These are phyloP conservation scores for Acanthornis magna DNA, from an alignment of 2,797 vertebrate species.

Conservation along the genomic window DNA sequence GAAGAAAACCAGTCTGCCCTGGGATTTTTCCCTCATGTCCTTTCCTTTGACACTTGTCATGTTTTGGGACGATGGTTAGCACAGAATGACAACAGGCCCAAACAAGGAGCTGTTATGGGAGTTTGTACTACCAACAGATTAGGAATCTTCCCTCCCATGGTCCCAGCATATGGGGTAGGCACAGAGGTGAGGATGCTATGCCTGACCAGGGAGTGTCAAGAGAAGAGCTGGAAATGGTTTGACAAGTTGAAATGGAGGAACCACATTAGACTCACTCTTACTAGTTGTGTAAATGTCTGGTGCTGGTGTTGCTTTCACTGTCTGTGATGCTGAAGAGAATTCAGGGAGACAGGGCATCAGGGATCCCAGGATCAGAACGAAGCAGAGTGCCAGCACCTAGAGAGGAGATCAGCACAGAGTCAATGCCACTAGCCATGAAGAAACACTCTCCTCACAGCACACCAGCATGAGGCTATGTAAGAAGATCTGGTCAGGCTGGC, in stretches of 20 bases:
- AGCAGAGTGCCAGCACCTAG: conserved; percentile 95
- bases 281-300: conserved; percentile 91
- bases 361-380: conserved; percentile 94
- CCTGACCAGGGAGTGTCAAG: fast-evolving
- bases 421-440: not conserved
- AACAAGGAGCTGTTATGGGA: not conserved
- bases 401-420: conserved; percentile 3
- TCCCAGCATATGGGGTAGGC: not conserved
- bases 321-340: conserved; percentile 86
- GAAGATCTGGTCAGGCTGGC: not conserved
- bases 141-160: not conserved
- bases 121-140: not conserved
- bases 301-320: conserved; percentile 82
- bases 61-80: not conserved
- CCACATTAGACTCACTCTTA: conserved; percentile 82
- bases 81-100: not conserved
- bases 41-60: not conserved
- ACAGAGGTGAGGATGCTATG: not conserved
- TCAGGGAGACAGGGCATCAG: conserved; percentile 88
- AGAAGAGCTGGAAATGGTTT: not conserved
- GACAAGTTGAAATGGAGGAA: not conserved
- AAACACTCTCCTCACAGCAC: not conserved
- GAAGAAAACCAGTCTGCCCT: not conserved
- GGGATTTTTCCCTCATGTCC: not conserved
- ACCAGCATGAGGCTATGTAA: not conserved